phyloP scores from a whole-genome alignment of 2,797 vertebrate genomes.

The Linurgus olivaceus region DNA sequence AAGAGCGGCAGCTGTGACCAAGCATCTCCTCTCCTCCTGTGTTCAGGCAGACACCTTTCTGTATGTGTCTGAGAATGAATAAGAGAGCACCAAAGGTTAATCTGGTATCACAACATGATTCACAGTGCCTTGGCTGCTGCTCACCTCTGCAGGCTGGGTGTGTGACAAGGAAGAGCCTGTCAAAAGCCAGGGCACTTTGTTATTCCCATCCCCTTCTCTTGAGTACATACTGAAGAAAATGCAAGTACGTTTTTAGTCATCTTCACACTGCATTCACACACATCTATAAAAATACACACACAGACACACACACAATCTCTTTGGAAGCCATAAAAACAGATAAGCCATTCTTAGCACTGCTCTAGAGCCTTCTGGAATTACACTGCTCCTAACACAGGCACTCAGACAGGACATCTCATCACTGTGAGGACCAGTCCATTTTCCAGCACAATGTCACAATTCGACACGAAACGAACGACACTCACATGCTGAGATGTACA shows the following conservation, averaged over 20 bases:
- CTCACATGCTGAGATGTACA: background rate
- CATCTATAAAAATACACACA: constrained; percentile 25
- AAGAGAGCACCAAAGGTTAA: background rate
- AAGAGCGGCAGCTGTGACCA: background rate
- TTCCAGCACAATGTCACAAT: background rate
- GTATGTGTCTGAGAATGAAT: accelerated
- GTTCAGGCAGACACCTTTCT: background rate
- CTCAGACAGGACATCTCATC: background rate
- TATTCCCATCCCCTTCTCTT: background rate
- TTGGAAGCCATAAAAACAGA: background rate
- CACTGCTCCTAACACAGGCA: background rate
- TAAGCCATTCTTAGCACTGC: background rate
- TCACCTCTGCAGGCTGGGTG: background rate
- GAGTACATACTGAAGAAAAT: background rate
- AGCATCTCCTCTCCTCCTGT: background rate
- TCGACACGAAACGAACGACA: accelerated
- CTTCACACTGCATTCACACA: background rate
- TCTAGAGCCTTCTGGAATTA: background rate
- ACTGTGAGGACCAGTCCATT: accelerated
- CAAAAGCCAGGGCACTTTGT: background rate
- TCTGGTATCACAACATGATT: background rate
- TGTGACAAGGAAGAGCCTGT: background rate
- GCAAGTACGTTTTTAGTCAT: constrained; percentile 16
- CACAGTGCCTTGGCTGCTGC: background rate
- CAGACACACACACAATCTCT: background rate